A percentile compares a stretch with the other conserved stretches of the same genome.
These are phyloP conservation scores for Plutella xylostella DNA, from an alignment of 2,888 invertebrate species.

Conservation along the genomic window DNA sequence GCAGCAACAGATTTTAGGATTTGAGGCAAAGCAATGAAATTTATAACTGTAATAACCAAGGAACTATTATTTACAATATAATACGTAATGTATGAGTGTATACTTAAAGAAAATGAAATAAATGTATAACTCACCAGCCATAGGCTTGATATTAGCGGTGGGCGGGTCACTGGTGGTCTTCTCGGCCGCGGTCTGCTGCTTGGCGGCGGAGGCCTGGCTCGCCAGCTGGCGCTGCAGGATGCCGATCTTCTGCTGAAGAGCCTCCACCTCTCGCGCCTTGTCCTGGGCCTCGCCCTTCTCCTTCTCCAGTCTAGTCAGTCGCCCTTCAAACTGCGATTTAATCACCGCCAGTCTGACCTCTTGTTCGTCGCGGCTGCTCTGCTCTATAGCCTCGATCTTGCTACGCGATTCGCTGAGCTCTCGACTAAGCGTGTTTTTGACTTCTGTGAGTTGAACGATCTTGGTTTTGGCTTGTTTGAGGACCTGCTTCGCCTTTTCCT, in stretches of 20 bases:
- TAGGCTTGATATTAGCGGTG: conserved; percentile 95
- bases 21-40: too few species aligned
- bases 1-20: too few species aligned
- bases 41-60: too few species aligned
- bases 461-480: conserved; percentile 81
- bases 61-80: too few species aligned
- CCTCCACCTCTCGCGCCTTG: conserved; percentile 75
- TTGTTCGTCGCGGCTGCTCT: conserved; percentile 66
- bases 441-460: conserved; percentile 78
- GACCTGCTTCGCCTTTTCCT: conserved; percentile 74
- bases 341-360: conserved; percentile 70
- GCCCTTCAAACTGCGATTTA: conserved; percentile 78
- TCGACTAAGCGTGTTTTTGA: conserved; percentile 71
- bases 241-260: conserved; percentile 76
- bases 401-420: conserved; percentile 68
- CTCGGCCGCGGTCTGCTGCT: conserved; percentile 68
- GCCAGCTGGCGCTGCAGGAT: conserved; percentile 78
- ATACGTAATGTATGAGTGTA: background rate
- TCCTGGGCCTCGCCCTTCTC: conserved; percentile 76
- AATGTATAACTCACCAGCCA: conserved; percentile 75
- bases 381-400: conserved; percentile 60
- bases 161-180: conserved; percentile 71
- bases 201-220: conserved; percentile 76
- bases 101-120: background rate
- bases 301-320: conserved; percentile 77